A percentile compares a stretch with the other conserved stretches of the same genome.
phyloP scores from a whole-genome alignment of 92 coral and sea anemone genomes.

The Palythoa grandiflora region DNA sequence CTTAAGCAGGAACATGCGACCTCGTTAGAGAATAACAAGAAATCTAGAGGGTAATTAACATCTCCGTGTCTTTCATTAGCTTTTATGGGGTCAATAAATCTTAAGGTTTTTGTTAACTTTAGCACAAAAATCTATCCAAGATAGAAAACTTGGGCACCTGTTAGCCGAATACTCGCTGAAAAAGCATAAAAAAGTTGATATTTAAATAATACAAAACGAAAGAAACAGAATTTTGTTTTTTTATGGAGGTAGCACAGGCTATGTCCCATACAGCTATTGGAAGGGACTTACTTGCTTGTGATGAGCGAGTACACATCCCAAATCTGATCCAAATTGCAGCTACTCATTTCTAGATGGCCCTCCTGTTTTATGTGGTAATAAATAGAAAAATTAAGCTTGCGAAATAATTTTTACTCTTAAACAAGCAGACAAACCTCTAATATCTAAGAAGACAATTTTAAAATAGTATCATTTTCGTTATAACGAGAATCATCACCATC shows the following conservation, averaged over 20 bases:
- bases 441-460: too few species aligned
- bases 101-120: too few species aligned
- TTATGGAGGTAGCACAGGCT: neutral
- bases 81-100: too few species aligned
- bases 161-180: too few species aligned
- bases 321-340: slow-evolving; percentile 78
- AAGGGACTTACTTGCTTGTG: slow-evolving; percentile 74
- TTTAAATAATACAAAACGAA: neutral
- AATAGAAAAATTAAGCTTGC: too few species aligned
- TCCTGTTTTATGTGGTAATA: slow-evolving; percentile 62
- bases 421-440: too few species aligned
- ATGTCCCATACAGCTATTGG: slow-evolving; percentile 17
- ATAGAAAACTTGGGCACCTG: too few species aligned
- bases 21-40: neutral
- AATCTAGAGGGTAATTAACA: too few species aligned
- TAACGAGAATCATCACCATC: neutral
- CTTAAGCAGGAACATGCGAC: neutral
- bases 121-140: too few species aligned
- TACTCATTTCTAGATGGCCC: slow-evolving; percentile 89
- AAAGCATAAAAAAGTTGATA: too few species aligned
- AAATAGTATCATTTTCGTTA: too few species aligned
- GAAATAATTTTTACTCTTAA: neutral
- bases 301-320: slow-evolving; percentile 92
- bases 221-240: neutral
- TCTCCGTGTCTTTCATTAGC: too few species aligned